Evolutionary conservation across 2,888 invertebrate genomes (phyloP), one percentile per base, ranked within the genome.

Genomic region (Antitype chi): DNA sequence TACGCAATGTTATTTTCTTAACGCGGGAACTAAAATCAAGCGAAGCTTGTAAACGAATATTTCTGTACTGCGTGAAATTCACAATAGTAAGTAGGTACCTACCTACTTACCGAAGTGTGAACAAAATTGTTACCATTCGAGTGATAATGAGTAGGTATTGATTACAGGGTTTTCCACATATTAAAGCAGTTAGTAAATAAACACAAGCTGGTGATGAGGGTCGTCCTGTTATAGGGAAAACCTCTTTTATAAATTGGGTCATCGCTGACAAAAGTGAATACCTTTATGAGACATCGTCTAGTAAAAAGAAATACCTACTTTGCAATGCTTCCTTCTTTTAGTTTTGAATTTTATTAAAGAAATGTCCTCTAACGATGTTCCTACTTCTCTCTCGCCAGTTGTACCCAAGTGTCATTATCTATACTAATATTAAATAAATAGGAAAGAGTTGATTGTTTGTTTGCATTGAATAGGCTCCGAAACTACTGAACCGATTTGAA

Each of bases 201-300:
- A 60, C 28, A 66, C 28, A 78, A 60, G 15, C 28, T 5, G 7
- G 32, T 69, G 47, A 55, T 53, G 53, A 62, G 25, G 17, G 68
- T 79, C 25, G 52, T 49, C 49, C 38, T 9, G n/a, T 25, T 23
- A 53, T 69, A 23, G 47, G 11, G 0, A 25, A 32, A 78, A 38
- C 79, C 47, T 47, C 47, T 38, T 62, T 70, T 70, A 79, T 6
- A 49, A 62, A 77, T 79, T 55, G 47, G 47, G 79, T 78, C 25
- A 55, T 38, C 62, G 32, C 70, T 62, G 47, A 69, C 52, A 52
- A 25, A 76, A 64, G 23, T 25, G 32, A 62, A 28, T 52, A 17
- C 5, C 2, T 5, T 9, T 52, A 17, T 2, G 28, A 75, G 23
- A 28, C 23, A 38, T 60, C 52, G 52, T 52, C 52, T 11, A 20